Evolutionary conservation across 2,888 invertebrate genomes (phyloP).

Genomic region (Tridacna crocea): DNA sequence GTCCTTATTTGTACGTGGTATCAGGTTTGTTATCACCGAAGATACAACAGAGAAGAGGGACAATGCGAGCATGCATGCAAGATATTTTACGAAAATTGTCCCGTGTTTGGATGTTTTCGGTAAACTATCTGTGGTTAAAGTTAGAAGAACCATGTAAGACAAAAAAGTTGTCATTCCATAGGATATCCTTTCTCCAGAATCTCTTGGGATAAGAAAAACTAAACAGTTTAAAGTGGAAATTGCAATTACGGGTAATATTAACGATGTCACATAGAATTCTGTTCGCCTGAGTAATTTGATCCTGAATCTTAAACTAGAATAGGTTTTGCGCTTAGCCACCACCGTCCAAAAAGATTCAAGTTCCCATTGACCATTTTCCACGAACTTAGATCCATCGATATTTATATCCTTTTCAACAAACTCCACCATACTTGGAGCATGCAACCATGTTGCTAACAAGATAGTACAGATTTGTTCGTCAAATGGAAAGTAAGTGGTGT

Average conservation of each 20-base stretch:
- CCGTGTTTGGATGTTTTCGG: neutral
- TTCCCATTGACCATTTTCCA: conserved; percentile 1
- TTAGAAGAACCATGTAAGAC: conserved; percentile 1
- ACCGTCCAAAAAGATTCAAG: neutral
- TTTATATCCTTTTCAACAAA: neutral
- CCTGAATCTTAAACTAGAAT: neutral
- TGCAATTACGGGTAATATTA: neutral
- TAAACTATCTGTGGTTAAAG: conserved; percentile 1
- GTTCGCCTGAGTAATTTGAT: neutral
- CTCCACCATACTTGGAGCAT: neutral
- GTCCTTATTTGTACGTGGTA: neutral
- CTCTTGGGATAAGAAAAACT: neutral
- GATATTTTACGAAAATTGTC: neutral
- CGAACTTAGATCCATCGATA: neutral
- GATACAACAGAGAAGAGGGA: neutral
- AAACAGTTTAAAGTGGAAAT: neutral
- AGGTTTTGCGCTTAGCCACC: neutral
- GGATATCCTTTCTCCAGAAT: neutral
- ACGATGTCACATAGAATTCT: neutral
- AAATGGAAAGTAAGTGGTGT: conserved; percentile 11
- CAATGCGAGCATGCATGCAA: neutral
- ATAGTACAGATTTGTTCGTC: conserved; percentile 2
- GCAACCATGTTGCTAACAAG: neutral
- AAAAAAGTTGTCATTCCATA: neutral
- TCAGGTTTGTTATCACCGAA: neutral